These are phyloP conservation scores for Actinemys pallida DNA, from an alignment of 2,113 vertebrate species.

Conservation along the genomic window DNA sequence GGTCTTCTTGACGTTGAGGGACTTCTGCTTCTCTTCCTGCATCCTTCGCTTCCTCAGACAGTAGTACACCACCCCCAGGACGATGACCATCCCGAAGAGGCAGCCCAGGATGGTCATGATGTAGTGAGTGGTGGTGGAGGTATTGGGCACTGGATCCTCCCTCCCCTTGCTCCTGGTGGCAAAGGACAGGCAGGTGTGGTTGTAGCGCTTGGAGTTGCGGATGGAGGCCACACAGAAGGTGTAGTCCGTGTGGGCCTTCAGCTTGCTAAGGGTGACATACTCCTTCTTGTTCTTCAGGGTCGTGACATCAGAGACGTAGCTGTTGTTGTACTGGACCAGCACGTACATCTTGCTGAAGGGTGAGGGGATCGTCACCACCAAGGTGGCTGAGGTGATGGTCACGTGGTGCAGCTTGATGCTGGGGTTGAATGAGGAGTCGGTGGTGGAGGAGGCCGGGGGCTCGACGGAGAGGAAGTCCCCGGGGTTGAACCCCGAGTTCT, in stretches of 20 bases:
- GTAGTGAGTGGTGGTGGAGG: constrained; percentile 96
- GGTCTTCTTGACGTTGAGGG: constrained; percentile 96
- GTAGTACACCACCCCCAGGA: constrained; percentile 96
- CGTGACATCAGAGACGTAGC: constrained; percentile 87
- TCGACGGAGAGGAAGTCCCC: constrained; percentile 87
- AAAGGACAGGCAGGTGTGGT: constrained; percentile 95
- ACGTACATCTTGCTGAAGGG: constrained; percentile 98
- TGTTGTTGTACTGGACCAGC: constrained; percentile 93
- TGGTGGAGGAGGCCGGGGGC: constrained; percentile 87
- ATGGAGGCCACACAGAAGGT: constrained; percentile 95
- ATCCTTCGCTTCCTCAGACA: constrained; percentile 91
- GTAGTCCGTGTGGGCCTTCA: constrained; percentile 93
- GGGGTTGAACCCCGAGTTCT: constrained; percentile 90
- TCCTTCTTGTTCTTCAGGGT: constrained; percentile 93
- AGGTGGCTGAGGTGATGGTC: constrained; percentile 86
- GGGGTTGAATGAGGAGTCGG: constrained; percentile 84
- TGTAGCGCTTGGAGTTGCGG: constrained; percentile 93
- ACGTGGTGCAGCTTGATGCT: constrained; percentile 92
- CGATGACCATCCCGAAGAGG: constrained; percentile 97
- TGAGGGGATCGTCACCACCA: constrained; percentile 92
- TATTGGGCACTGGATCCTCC: constrained; percentile 83
- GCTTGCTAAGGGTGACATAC: constrained; percentile 85
- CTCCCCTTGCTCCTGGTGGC: constrained; percentile 86
- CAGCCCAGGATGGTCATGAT: constrained; percentile 99
- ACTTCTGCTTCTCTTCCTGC: constrained; percentile 96